Conservation (phyloP, 2,888 invertebrate genomes). For the Saturnia japonica region DNA sequence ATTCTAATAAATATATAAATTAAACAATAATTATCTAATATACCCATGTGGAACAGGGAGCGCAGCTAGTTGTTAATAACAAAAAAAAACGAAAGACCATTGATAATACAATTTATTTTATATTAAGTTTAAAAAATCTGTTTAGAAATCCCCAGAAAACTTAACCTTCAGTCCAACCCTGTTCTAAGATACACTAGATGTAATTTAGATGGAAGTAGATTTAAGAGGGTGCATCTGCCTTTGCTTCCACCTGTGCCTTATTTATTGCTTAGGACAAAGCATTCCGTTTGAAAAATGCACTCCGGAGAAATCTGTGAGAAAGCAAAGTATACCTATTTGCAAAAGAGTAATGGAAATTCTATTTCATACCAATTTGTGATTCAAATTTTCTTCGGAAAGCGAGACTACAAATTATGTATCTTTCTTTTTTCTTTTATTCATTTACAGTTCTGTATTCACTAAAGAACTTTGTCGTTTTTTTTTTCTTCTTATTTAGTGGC, state of each 20-base stretch:
- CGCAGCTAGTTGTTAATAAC: too few species aligned
- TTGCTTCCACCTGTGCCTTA: slow-evolving; percentile 58
- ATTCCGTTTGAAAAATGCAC: slow-evolving; percentile 47
- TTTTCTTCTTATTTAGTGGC: background rate
- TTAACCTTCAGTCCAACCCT: slow-evolving; percentile 28
- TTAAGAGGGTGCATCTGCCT: slow-evolving; percentile 55
- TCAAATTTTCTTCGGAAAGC: background rate
- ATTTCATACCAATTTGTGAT: slow-evolving; percentile 5
- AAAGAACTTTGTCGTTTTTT: background rate
- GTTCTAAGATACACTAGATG: slow-evolving; percentile 37
- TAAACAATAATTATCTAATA: too few species aligned
- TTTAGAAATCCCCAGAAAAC: background rate
- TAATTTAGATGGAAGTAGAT: slow-evolving; percentile 49
- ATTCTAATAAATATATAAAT: too few species aligned
- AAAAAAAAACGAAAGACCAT: too few species aligned
- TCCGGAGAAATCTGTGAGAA: slow-evolving; percentile 21
- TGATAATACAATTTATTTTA: too few species aligned
- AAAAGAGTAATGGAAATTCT: slow-evolving; percentile 4
- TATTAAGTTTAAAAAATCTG: background rate
- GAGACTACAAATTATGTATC: background rate
- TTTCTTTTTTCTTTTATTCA: background rate
- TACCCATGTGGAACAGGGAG: too few species aligned
- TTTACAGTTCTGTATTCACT: background rate
- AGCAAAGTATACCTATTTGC: background rate
- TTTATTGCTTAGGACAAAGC: slow-evolving; percentile 47